Conservation (phyloP, 2,888 invertebrate species). For the Agapostemon virescens region DNA sequence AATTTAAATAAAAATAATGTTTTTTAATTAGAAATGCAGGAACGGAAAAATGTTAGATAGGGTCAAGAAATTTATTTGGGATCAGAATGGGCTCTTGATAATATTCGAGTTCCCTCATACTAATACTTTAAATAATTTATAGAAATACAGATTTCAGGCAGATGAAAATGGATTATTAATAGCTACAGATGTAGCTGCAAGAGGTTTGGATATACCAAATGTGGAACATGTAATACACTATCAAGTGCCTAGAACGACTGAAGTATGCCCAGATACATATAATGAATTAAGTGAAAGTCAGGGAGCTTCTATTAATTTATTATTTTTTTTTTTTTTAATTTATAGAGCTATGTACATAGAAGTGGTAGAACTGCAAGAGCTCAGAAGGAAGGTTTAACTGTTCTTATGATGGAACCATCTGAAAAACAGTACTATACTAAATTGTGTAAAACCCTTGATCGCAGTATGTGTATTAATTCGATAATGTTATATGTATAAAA, state of each 20-base stretch:
- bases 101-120: not conserved
- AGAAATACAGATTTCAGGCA: constrained; percentile 84
- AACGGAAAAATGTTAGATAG: too few species aligned
- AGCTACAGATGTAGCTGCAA: constrained; percentile 98
- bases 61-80: too few species aligned
- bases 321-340: constrained; percentile 53
- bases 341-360: constrained; percentile 95
- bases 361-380: constrained; percentile 98
- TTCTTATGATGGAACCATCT: constrained; percentile 93
- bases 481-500: not conserved
- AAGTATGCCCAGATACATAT: constrained; percentile 81
- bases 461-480: constrained; percentile 83
- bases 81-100: too few species aligned
- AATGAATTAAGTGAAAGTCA: not conserved
- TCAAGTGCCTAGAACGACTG: constrained; percentile 96
- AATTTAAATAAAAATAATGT: not conserved
- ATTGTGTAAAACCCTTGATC: constrained; percentile 91
- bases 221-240: constrained; percentile 98
- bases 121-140: not conserved
- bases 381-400: constrained; percentile 92
- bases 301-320: not conserved
- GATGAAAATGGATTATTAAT: constrained; percentile 89
- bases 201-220: constrained; percentile 96
- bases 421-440: constrained; percentile 91
- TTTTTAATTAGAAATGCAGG: not conserved